Conservation (phyloP, 2,113 vertebrate genomes). For the Centropristis striata region DNA sequence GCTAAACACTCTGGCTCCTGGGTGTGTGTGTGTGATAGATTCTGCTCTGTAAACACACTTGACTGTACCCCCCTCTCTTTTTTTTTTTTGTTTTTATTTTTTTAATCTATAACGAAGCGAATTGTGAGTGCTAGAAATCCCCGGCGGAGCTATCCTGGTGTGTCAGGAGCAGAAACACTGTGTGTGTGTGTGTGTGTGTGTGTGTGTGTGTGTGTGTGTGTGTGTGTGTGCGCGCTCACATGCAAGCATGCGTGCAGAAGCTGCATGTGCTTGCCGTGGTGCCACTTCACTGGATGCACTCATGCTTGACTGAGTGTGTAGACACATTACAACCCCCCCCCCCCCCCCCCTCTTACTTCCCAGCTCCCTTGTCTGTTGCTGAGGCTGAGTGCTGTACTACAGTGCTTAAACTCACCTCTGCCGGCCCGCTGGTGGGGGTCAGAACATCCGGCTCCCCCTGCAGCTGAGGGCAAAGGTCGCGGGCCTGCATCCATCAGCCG, state of each 20-base stretch:
- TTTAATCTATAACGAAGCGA: constrained; percentile 68
- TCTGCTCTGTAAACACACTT: constrained; percentile 80
- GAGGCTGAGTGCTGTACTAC: constrained; percentile 68
- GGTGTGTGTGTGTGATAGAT: constrained; percentile 65
- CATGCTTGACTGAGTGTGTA: constrained; percentile 75
- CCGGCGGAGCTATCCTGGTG: constrained; percentile 63
- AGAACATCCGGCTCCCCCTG: constrained; percentile 29
- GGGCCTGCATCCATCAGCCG: constrained; percentile 58
- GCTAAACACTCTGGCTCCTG: constrained; percentile 76
- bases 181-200: constrained; percentile 36
- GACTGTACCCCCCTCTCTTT: constrained; percentile 66
- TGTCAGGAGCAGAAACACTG: constrained; percentile 60
- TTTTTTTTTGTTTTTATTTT: constrained; percentile 39
- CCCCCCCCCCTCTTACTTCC: constrained; percentile 21
- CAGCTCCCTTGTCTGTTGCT: constrained; percentile 58
- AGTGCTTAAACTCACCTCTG: constrained; percentile 66
- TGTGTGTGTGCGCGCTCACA: constrained; percentile 40
- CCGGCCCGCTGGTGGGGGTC: constrained; percentile 33
- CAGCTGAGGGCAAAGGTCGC: constrained; percentile 62
- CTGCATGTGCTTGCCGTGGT: constrained; percentile 76
- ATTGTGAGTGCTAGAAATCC: constrained; percentile 61
- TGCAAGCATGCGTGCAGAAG: constrained; percentile 64
- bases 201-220: constrained; percentile 32
- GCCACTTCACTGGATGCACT: constrained; percentile 79
- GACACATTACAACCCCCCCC: constrained; percentile 58